Conservation (phyloP, 2,888 invertebrate genomes). For the Macrosiphum euphorbiae region DNA sequence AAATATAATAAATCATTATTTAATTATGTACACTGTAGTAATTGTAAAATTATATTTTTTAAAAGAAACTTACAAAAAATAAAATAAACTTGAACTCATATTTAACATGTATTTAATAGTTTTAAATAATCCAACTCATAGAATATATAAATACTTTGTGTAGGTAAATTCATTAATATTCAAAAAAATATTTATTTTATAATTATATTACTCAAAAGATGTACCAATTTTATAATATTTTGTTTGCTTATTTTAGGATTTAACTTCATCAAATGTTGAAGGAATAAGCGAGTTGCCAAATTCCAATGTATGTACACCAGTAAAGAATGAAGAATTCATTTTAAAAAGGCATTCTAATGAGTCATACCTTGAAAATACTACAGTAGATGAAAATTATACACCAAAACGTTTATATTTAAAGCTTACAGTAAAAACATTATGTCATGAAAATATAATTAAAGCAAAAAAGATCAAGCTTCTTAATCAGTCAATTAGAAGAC, state of each 20-base stretch:
- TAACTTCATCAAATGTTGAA: background rate
- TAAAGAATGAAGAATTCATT: background rate
- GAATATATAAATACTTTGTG: background rate
- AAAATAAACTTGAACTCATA: too few relatives aligned
- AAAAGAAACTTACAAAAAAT: too few relatives aligned
- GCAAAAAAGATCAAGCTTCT: background rate
- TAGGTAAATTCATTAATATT: background rate
- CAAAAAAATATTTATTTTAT: background rate
- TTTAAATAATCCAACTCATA: background rate
- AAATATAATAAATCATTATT: background rate
- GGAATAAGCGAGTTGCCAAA: background rate
- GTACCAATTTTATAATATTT: background rate
- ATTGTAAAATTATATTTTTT: too few relatives aligned
- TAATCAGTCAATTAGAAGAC: background rate
- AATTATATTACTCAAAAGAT: background rate
- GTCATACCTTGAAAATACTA: background rate
- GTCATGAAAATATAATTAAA: background rate
- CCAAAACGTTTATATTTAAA: slow-evolving; percentile 1
- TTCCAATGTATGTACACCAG: background rate
- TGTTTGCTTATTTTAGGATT: background rate
- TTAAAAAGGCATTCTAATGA: background rate
- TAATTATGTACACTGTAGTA: background rate
- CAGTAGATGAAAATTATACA: background rate
- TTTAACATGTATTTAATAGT: too few relatives aligned
- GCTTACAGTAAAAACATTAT: background rate